A percentile compares a stretch with the other conserved stretches of the same genome.
These are phyloP conservation scores for Atopsyche davidsoni DNA, from an alignment of 1,140 invertebrate genomes.

Conservation along the genomic window DNA sequence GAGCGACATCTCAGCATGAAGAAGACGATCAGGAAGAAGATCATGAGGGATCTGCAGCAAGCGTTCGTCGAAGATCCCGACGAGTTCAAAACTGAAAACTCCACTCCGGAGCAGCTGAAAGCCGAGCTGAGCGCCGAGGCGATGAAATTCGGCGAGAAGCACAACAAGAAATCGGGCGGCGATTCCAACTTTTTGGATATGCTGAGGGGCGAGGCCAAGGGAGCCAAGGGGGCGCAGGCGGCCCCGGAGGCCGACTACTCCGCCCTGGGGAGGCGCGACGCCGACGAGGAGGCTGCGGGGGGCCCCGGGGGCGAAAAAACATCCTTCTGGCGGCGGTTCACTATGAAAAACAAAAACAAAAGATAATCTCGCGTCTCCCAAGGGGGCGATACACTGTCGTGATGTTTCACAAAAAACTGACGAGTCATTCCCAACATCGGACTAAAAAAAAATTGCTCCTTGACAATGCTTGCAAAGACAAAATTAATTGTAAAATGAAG, in stretches of 20 bases:
- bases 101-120: slow-evolving; percentile 60
- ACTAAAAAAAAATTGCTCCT: no score
- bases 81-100: slow-evolving; percentile 62
- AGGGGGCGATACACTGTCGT: no score
- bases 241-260: slow-evolving; percentile 45
- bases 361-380: slow-evolving; percentile 45
- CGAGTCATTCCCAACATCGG: no score
- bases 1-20: slow-evolving; percentile 81
- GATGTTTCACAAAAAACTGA: no score
- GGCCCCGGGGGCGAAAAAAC: slow-evolving; percentile 52
- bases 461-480: no score
- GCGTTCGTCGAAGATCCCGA: slow-evolving; percentile 70
- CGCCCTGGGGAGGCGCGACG: slow-evolving; percentile 38
- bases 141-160: slow-evolving; percentile 59
- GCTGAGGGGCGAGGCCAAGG: slow-evolving; percentile 54
- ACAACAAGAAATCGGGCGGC: slow-evolving; percentile 50
- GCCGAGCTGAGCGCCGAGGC: slow-evolving; percentile 62
- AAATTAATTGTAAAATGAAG: no score
- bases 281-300: slow-evolving; percentile 39
- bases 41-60: slow-evolving; percentile 73
- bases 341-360: slow-evolving; percentile 64
- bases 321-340: slow-evolving; percentile 67
- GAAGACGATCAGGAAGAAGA: slow-evolving; percentile 79
- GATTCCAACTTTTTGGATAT: slow-evolving; percentile 67
- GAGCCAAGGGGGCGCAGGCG: slow-evolving; percentile 51